Conservation (phyloP, 92 coral and sea anemone genomes). For the Porites lobata region DNA sequence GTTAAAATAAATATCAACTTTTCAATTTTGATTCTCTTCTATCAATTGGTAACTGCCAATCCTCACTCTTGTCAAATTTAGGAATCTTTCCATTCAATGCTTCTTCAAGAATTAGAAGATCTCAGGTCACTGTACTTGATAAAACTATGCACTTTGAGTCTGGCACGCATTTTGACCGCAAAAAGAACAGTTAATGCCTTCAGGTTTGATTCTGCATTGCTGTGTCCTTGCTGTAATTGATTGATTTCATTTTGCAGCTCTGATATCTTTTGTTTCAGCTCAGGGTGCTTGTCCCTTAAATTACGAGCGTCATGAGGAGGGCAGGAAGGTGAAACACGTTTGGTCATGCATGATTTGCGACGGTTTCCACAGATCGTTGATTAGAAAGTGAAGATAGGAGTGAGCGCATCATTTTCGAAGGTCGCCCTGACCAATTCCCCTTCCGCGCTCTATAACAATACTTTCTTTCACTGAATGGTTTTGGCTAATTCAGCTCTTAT, state of each 20-base stretch:
- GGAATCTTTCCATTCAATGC: constrained; percentile 67
- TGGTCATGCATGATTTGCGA: constrained; percentile 67
- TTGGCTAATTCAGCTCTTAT: constrained; percentile 55
- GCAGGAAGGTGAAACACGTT: constrained; percentile 54
- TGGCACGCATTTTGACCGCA: constrained; percentile 63
- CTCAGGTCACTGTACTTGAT: constrained; percentile 65
- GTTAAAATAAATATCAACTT: constrained; percentile 56
- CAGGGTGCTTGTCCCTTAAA: constrained; percentile 64
- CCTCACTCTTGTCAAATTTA: constrained; percentile 62
- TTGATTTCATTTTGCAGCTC: constrained; percentile 53
- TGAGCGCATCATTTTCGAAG: constrained; percentile 49
- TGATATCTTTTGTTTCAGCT: constrained; percentile 62
- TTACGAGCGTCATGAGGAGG: constrained; percentile 57
- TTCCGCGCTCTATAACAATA: constrained; percentile 44
- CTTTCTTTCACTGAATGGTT: constrained; percentile 50
- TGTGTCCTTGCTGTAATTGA: constrained; percentile 29
- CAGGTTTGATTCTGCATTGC: constrained; percentile 62
- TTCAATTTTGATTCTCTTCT: constrained; percentile 60
- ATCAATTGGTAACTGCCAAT: constrained; percentile 68
- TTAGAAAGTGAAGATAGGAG: constrained; percentile 48
- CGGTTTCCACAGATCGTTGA: constrained; percentile 67
- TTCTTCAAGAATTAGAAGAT: constrained; percentile 62
- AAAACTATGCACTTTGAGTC: constrained; percentile 50
- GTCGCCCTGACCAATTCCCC: constrained; percentile 57
- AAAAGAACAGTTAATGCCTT: constrained; percentile 40